Evolutionary conservation across 1,140 invertebrate genomes (phyloP).

Genomic region (Agrilus planipennis): DNA sequence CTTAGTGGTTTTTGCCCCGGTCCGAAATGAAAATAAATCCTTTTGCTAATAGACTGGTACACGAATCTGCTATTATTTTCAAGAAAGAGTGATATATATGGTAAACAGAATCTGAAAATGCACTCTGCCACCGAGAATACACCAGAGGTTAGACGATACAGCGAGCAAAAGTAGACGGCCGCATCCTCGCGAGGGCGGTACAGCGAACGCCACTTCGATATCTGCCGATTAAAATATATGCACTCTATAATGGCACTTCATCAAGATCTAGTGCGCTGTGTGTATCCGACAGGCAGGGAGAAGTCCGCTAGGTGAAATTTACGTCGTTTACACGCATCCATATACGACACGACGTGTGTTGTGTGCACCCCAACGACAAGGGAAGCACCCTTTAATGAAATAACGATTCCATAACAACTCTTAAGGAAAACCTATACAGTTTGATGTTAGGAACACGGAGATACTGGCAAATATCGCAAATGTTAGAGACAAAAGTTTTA

Average conservation of each 20-base stretch:
- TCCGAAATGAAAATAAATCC: constrained; percentile 40
- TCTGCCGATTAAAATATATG: constrained; percentile 23
- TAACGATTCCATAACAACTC: no score
- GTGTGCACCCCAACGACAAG: no score
- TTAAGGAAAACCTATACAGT: no score
- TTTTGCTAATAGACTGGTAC: constrained; percentile 40
- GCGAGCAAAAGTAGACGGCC: no score
- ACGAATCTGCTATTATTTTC: constrained; percentile 41
- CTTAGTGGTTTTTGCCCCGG: constrained; percentile 10
- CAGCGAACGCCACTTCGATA: constrained; percentile 20
- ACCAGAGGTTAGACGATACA: constrained; percentile 14
- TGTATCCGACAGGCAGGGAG: constrained; percentile 8
- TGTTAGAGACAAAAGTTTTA: no score
- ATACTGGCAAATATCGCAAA: no score
- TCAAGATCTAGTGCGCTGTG: constrained; percentile 14
- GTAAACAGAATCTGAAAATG: constrained; percentile 39
- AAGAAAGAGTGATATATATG: constrained; percentile 33
- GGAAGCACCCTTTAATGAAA: no score
- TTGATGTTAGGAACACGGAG: no score
- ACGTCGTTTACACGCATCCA: no score
- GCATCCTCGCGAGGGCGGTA: constrained; percentile 14
- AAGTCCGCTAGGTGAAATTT: no score
- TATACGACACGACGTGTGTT: no score
- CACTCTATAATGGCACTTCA: constrained; percentile 17
- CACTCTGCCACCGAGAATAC: constrained; percentile 26